Percentiles rank a stretch among this genome's conserved stretches.
phyloP scores from a whole-genome alignment of 1,140 invertebrate genomes.

The Pemphigus obesinymphae region DNA sequence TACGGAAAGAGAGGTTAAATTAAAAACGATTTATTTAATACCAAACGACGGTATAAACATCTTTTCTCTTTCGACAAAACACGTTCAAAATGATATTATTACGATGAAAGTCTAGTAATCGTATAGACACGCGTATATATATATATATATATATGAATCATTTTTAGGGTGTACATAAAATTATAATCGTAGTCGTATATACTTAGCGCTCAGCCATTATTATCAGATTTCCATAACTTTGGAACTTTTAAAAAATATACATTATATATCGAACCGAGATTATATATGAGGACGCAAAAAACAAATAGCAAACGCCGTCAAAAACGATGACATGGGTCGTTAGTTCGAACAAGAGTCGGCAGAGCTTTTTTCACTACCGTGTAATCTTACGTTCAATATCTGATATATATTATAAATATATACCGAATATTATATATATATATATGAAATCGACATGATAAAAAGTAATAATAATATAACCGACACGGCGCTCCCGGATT shows the following conservation, averaged over 20 bases:
- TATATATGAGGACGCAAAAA: neutral
- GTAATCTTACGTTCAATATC: neutral
- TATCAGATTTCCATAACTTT: neutral
- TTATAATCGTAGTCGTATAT: neutral
- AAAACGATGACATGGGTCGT: constrained; percentile 28
- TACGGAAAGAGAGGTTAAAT: neutral
- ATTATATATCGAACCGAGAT: no score
- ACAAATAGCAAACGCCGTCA: constrained; percentile 10
- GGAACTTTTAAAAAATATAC: neutral
- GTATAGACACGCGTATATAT: no score
- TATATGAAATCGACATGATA: neutral
- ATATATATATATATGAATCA: no score
- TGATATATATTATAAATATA: neutral
- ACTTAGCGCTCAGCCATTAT: neutral
- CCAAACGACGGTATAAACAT: neutral
- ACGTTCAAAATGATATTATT: no score
- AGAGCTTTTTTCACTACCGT: neutral
- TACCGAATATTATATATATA: neutral
- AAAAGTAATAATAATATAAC: constrained; percentile 18
- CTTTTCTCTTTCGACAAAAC: no score
- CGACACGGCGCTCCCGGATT: neutral
- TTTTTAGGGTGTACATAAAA: no score
- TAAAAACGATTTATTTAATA: neutral
- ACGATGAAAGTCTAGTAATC: no score
- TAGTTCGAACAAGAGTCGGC: neutral